phyloP scores from a whole-genome alignment of 2,888 invertebrate species.

The Orthosia gracilis region DNA sequence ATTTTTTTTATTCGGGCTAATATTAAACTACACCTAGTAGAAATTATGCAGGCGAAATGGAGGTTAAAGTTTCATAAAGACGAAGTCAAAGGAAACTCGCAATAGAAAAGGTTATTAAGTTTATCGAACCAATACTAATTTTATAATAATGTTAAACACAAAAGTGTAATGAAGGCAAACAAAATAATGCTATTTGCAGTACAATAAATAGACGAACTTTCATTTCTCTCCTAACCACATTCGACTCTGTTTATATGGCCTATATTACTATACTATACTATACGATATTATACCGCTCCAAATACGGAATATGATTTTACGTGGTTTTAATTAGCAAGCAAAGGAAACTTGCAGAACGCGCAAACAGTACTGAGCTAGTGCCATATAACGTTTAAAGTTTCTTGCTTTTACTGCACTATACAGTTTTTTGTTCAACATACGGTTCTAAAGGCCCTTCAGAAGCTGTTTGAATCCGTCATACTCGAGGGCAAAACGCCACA shows the following conservation, averaged over 20 bases:
- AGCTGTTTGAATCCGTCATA: too few species aligned
- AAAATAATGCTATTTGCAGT: not conserved
- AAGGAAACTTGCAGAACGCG: conserved; percentile 36
- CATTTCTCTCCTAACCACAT: conserved; percentile 11
- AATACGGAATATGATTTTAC: too few species aligned
- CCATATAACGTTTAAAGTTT: conserved; percentile 20
- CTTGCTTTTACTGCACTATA: conserved; percentile 34
- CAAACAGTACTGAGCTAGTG: conserved; percentile 22
- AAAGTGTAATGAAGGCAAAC: conserved; percentile 16
- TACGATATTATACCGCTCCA: conserved; percentile 16
- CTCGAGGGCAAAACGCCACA: too few species aligned
- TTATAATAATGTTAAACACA: not conserved
- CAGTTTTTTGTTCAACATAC: conserved; percentile 17
- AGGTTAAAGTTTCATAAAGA: not conserved
- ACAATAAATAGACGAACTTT: conserved; percentile 13
- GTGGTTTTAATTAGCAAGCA: conserved; percentile 62
- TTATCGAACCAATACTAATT: not conserved
- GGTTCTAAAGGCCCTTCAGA: too few species aligned
- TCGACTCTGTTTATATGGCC: conserved; percentile 22
- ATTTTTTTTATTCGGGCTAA: not conserved
- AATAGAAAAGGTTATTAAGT: not conserved
- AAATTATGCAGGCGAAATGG: not conserved
- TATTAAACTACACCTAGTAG: not conserved
- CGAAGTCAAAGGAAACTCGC: not conserved
- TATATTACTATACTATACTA: conserved; percentile 29